Evolutionary conservation across 2,888 invertebrate genomes (phyloP), one percentile per base, ranked within the genome.

Genomic region (Tipula unca): DNA sequence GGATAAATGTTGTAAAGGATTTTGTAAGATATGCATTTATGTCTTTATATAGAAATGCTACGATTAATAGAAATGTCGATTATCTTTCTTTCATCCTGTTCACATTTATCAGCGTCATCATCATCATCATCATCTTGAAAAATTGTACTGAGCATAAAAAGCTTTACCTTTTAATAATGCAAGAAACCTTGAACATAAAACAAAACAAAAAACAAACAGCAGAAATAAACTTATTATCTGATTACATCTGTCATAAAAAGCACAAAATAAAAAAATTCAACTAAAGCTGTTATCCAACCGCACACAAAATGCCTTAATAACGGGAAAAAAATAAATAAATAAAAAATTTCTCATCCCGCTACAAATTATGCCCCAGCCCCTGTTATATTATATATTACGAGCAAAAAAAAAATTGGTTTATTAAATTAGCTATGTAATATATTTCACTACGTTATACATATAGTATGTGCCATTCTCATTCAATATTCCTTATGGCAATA

Each of bases 221-320:
- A 69, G 13, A 69, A 25, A 69, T 25, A 69, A 69, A 69, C 10
- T 69, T 69, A 25, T 25, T 69, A 69, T 69, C 69, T 69, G 69
- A 69, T 69, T 69, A 69, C 69, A 69, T 25, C 69, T 69, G 69
- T 69, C 69, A 69, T 69, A 69, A 69, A 69, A 69, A 69, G 69
- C 69, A 25, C 25, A 69, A 25, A 69, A 20, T 8, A 69, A 3
- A 48, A 48, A 69, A 25, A 69, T 69, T 69, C 1, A 69, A 69
- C 25, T 25, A 69, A 69, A 69, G 69, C 20, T 69, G 25, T 69
- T 69, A 69, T 69, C 69, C 69, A 25, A 69, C 69, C 69, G 69
- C 69, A 69, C 69, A 69, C 69, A 25, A 69, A 69, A 69, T 13
- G 39, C 69, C 69, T 69, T 69, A 69, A 69, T 69, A 69, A 69